These are phyloP conservation scores for Auanema sp. DNA, from an alignment of 2,888 invertebrate species.

Conservation along the genomic window DNA sequence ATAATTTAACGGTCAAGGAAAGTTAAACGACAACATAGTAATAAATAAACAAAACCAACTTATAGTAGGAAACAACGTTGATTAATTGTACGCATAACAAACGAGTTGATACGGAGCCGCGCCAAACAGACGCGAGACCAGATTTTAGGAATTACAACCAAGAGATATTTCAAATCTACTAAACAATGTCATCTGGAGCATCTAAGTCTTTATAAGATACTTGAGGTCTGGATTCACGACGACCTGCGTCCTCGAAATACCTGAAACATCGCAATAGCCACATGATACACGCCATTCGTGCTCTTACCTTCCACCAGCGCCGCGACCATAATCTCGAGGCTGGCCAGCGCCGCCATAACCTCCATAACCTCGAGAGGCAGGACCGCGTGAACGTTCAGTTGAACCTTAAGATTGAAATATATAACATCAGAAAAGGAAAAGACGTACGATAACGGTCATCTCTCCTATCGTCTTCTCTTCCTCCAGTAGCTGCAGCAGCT, in stretches of 20 bases:
- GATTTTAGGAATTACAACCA: neutral
- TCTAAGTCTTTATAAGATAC: constrained; percentile 88
- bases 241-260: constrained; percentile 31
- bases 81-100: neutral
- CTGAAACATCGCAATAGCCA: constrained; percentile 12
- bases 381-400: neutral
- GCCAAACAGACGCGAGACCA: neutral
- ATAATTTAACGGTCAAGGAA: neutral
- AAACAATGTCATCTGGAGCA: constrained; percentile 75
- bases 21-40: neutral
- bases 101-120: neutral
- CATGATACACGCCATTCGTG: constrained; percentile 31
- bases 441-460: constrained; percentile 16
- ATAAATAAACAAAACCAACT: constrained; percentile 1
- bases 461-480: constrained; percentile 20
- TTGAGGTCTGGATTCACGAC: constrained; percentile 73
- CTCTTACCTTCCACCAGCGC: constrained; percentile 53
- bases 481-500: constrained; percentile 8
- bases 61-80: neutral
- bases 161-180: constrained; percentile 7
- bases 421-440: neutral
- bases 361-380: neutral
- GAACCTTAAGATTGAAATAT: neutral
- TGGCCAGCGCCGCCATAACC: constrained; percentile 11
- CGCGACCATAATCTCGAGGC: constrained; percentile 24